Conservation (phyloP, 2,113 vertebrate species). For the Pseudolaguvia tuberculata region DNA sequence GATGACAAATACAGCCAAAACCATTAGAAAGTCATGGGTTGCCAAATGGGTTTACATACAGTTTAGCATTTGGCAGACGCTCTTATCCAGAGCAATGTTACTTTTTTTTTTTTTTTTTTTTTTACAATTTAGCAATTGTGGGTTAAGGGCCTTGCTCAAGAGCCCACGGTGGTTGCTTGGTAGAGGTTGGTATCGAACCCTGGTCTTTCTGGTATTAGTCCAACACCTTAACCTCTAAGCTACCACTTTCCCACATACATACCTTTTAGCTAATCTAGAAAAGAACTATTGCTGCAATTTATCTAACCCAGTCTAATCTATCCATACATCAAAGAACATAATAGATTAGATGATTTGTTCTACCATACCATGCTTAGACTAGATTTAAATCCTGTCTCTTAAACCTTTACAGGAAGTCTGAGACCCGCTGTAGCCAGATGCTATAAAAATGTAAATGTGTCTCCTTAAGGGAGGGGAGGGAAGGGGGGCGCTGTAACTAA, state of each 20-base stretch:
- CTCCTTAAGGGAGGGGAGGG: neutral
- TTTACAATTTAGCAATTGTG: too few species aligned
- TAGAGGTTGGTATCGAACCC: too few species aligned
- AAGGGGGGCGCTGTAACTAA: too few species aligned
- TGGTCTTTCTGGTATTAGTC: too few species aligned
- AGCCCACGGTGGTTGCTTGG: too few species aligned
- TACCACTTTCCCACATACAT: too few species aligned
- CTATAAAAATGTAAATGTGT: constrained; percentile 5
- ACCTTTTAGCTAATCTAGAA: neutral
- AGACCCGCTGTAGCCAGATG: neutral
- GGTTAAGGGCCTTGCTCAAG: too few species aligned
- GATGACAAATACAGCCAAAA: neutral
- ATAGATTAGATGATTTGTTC: neutral
- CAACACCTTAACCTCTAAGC: too few species aligned
- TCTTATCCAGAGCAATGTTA: too few species aligned
- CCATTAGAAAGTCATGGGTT: neutral
- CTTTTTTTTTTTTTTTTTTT: too few species aligned
- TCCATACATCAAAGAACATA: neutral
- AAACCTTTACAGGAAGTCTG: neutral
- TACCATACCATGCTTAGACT: neutral
- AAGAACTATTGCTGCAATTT: neutral
- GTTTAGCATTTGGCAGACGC: too few species aligned
- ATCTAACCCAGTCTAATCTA: neutral
- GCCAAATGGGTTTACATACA: neutral
- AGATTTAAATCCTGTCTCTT: constrained; percentile 4